Evolutionary conservation across 2,888 invertebrate species (phyloP), one percentile per base, ranked within the genome.

Genomic region (Bembecia ichneumoniformis): DNA sequence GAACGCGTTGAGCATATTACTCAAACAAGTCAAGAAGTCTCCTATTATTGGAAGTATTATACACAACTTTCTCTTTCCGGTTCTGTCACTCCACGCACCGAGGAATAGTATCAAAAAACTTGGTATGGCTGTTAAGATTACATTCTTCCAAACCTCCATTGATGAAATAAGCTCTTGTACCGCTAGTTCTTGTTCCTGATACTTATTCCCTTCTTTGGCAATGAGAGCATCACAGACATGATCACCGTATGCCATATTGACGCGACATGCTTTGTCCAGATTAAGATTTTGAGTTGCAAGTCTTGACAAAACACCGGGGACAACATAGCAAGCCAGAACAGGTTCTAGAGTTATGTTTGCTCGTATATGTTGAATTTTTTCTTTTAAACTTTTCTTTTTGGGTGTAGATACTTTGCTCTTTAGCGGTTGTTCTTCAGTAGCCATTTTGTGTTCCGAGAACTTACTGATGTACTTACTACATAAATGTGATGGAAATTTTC

Each of bases 201-300:
- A 91, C 57, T 88, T 89, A 4, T 88, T 89, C 5, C 93, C 93
- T 64, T 93, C 87, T 62, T 93, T 89, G 3, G 89, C 89, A 5
- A 93, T 90, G 3, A 95, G 78, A 0, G 94, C 93, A 62, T 91
- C 90, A 70, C 95, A 95, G 0, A 95, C 89, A 49, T 87, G 81
- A 48, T 91, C 89, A 0, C 91, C 88, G 66, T 92, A 94, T 0
- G 83, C 84, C 64, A 93, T 83, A 66, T 95, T 95, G 0, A 95
- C 94, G 15, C 94, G 82, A 63, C 95, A 95, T 0, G 95, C 95
- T 77, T 95, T 95, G 66, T 95, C 95, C 58, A 95, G 82, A 74
- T 94, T 94, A 15, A 95, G 75, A 74, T 95, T 95, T 76, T 95
- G 95, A 3, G 93, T 93, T 3, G 94, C 94, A 50, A 95, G 71